Conservation (phyloP, 53 echinoderm and acorn worm species). For the Apostichopus leukothele region DNA sequence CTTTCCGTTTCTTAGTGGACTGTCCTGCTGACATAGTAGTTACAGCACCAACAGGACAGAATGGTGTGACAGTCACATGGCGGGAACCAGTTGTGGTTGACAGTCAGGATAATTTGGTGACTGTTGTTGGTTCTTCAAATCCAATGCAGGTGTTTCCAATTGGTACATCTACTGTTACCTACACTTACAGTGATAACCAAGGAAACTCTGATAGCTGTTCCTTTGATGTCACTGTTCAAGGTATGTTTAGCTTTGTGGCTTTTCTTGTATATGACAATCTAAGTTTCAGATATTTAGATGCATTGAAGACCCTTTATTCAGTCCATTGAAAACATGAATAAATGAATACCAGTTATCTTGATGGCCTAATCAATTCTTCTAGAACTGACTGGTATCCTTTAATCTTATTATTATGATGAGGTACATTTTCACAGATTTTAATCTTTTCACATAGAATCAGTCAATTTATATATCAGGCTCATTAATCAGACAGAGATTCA, state of each 20-base stretch:
- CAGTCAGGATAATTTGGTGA: neutral
- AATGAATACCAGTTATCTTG: too few species aligned
- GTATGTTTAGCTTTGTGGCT: neutral
- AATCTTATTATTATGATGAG: neutral
- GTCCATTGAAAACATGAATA: too few species aligned
- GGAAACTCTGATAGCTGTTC: constrained; percentile 23
- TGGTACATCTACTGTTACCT: constrained; percentile 9
- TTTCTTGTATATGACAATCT: neutral
- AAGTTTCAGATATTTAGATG: too few species aligned
- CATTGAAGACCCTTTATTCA: too few species aligned
- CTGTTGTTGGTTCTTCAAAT: neutral
- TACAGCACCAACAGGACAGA: neutral
- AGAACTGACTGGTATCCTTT: too few species aligned
- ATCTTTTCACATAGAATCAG: too few species aligned
- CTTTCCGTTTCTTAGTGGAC: constrained; percentile 20
- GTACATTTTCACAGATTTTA: too few species aligned
- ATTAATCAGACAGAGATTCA: too few species aligned
- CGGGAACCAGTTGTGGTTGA: constrained; percentile 19
- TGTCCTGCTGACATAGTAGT: constrained; percentile 33
- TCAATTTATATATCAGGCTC: too few species aligned
- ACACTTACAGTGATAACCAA: constrained; percentile 24
- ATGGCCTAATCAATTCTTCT: too few species aligned
- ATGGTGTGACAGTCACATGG: neutral
- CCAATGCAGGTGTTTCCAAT: constrained; percentile 15
- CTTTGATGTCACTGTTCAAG: constrained; percentile 45